Evolutionary conservation across 2,888 invertebrate genomes (phyloP).

Genomic region (Mechanitis mazaeus): DNA sequence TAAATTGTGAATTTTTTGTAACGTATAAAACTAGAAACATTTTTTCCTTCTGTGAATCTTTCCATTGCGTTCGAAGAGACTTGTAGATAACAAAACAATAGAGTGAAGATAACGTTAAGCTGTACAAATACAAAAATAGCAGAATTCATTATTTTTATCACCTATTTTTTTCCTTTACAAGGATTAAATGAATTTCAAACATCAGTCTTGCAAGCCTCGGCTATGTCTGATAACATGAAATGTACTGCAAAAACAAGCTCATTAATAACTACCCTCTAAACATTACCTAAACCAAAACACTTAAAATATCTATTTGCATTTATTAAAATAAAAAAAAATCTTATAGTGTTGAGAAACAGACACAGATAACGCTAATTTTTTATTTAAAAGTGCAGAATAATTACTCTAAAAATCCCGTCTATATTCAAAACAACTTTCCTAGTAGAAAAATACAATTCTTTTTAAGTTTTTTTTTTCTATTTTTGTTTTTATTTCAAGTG

Average conservation of each 20-base stretch:
- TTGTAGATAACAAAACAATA: not conserved
- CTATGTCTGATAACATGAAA: conserved; percentile 26
- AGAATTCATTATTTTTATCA: conserved; percentile 51
- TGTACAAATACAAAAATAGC: conserved; percentile 56
- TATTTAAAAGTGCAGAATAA: conserved; percentile 3
- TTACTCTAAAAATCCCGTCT: conserved; percentile 7
- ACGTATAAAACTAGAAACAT: conserved; percentile 32
- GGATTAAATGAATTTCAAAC: conserved; percentile 50
- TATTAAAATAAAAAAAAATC: not conserved
- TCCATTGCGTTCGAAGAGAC: conserved; percentile 16
- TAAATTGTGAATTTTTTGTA: conserved; percentile 26
- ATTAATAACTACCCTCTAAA: conserved; percentile 3
- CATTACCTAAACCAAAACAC: not conserved
- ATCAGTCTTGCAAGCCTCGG: conserved; percentile 72
- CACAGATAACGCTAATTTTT: not conserved
- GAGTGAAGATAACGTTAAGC: conserved; percentile 33
- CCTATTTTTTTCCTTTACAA: conserved; percentile 60
- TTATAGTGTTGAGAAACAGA: not conserved
- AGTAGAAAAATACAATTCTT: conserved; percentile 34
- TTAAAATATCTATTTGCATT: not conserved
- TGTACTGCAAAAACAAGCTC: conserved; percentile 25
- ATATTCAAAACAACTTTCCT: conserved; percentile 23
- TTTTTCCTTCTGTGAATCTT: conserved; percentile 19
- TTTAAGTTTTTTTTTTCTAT: conserved; percentile 16
- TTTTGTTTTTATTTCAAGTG: conserved; percentile 21